These are phyloP conservation scores for Onychomys arenicola DNA, from an alignment of 2,797 vertebrate species.

Conservation along the genomic window DNA sequence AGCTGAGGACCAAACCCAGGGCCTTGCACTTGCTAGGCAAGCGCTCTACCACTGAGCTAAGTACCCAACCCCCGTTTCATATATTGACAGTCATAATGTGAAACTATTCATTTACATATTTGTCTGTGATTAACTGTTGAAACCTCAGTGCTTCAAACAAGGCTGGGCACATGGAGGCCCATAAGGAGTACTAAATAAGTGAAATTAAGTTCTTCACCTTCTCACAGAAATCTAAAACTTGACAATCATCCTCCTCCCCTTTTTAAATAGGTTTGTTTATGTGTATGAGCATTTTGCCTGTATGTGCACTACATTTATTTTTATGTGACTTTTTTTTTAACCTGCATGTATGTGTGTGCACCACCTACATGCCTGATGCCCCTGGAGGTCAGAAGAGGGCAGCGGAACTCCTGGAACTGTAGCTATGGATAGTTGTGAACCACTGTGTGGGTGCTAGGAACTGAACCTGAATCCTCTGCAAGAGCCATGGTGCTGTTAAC, in stretches of 20 bases:
- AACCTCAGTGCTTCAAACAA: conserved; percentile 40
- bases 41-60: too few species aligned
- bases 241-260: background rate
- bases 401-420: too few species aligned
- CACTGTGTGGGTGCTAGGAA: background rate
- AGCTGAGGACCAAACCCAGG: too few species aligned
- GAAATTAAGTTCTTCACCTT: conserved; percentile 38
- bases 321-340: background rate
- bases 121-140: conserved; percentile 40
- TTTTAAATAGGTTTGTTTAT: background rate
- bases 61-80: conserved; percentile 3
- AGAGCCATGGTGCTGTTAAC: background rate
- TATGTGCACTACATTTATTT: background rate
- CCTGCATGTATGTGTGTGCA: background rate
- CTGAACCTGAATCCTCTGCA: background rate
- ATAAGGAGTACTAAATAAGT: conserved; percentile 48
- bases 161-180: background rate
- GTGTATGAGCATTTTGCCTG: background rate
- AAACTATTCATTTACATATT: conserved; percentile 42
- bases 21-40: too few species aligned
- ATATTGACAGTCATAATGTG: conserved; percentile 16
- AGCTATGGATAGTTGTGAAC: background rate
- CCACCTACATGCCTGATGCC: background rate
- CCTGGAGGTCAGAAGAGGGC: background rate
- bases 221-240: conserved; percentile 42